phyloP scores from a whole-genome alignment of 1,140 invertebrate genomes.

The Scaptodrosophila lebanonensis region DNA sequence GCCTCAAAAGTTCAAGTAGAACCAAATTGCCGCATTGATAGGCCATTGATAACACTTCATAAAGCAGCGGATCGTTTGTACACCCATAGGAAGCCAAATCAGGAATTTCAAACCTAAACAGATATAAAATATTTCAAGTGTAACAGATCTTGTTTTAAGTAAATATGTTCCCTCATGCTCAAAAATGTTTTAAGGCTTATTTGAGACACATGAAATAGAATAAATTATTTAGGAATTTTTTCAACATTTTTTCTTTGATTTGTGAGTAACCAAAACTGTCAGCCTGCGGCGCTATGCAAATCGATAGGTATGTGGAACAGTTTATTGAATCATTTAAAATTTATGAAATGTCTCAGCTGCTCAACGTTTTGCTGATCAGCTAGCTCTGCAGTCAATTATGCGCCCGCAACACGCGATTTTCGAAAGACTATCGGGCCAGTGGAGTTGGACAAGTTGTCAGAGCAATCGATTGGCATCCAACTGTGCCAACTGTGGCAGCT shows the following conservation, averaged over 20 bases:
- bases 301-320: constrained; percentile 16
- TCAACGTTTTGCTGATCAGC: too few species aligned
- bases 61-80: constrained; percentile 62
- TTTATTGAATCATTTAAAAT: constrained; percentile 55
- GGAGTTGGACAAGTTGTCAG: too few species aligned
- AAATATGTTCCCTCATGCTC: too few species aligned
- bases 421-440: constrained; percentile 37
- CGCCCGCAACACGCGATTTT: constrained; percentile 51
- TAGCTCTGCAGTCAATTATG: too few species aligned
- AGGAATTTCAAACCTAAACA: too few species aligned
- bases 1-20: constrained; percentile 29
- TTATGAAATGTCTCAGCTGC: constrained; percentile 43
- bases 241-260: not conserved
- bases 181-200: too few species aligned
- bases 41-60: constrained; percentile 70
- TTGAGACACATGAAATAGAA: too few species aligned
- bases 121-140: too few species aligned
- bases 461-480: constrained; percentile 48
- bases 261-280: not conserved
- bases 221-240: too few species aligned
- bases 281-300: not conserved
- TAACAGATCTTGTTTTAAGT: too few species aligned
- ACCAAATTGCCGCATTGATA: constrained; percentile 58
- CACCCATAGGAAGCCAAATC: too few species aligned
- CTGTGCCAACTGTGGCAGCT: constrained; percentile 66